Conservation (phyloP, 2,888 invertebrate genomes). For the Ormyrus labotus region DNA sequence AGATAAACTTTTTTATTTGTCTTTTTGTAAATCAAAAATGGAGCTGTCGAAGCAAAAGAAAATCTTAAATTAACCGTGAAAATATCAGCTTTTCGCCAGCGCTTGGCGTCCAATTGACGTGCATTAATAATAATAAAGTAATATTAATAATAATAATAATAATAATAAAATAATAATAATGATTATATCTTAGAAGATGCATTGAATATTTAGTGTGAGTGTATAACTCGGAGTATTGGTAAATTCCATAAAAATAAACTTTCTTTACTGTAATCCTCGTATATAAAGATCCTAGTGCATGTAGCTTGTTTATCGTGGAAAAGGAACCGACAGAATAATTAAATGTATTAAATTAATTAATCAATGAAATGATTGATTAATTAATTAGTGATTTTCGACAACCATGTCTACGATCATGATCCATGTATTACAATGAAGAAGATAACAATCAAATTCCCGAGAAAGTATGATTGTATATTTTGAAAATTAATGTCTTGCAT, state of each 20-base stretch:
- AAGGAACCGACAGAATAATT: neutral
- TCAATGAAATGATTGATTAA: slow-evolving; percentile 5
- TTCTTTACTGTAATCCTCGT: slow-evolving; percentile 44
- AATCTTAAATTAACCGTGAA: slow-evolving; percentile 16
- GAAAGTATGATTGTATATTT: slow-evolving; percentile 43
- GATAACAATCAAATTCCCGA: slow-evolving; percentile 4
- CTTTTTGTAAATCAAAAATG: slow-evolving; percentile 1
- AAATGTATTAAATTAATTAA: slow-evolving; percentile 12
- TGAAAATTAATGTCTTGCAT: slow-evolving; percentile 32
- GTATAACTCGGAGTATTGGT: slow-evolving; percentile 22
- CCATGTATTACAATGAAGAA: slow-evolving; percentile 2
- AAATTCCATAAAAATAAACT: slow-evolving; percentile 16
- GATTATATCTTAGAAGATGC: slow-evolving; percentile 32
- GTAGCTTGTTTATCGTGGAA: slow-evolving; percentile 27
- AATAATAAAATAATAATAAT: slow-evolving; percentile 33
- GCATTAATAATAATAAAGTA: slow-evolving; percentile 63
- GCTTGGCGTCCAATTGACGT: slow-evolving; percentile 64
- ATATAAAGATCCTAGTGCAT: slow-evolving; percentile 34
- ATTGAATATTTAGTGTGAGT: slow-evolving; percentile 34
- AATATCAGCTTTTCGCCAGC: slow-evolving; percentile 59
- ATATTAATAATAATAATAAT: slow-evolving; percentile 31
- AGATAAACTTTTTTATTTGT: neutral
- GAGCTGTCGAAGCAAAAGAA: slow-evolving; percentile 22
- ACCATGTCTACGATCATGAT: slow-evolving; percentile 4
- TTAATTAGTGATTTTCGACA: slow-evolving; percentile 3